These are phyloP conservation scores for Drosophila helvetica DNA, from an alignment of 2,888 invertebrate genomes.

Conservation along the genomic window DNA sequence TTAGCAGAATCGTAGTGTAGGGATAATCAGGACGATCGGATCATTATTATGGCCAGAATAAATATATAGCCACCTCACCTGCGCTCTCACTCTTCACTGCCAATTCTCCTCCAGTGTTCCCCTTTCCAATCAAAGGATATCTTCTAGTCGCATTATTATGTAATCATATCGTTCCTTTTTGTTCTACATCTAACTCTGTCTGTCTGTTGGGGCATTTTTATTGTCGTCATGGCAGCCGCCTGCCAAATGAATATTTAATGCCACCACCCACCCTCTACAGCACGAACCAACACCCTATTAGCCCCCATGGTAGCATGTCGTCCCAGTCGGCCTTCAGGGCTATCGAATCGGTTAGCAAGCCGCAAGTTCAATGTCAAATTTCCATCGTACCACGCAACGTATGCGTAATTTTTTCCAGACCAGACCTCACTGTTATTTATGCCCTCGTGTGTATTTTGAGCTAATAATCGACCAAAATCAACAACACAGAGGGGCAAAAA, in stretches of 20 bases:
- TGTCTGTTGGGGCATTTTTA: conserved; percentile 62
- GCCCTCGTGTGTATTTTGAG: conserved; percentile 28
- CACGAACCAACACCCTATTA: neutral
- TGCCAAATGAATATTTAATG: conserved; percentile 75
- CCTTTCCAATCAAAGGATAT: neutral
- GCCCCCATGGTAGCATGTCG: conserved; percentile 11
- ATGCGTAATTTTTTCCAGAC: conserved; percentile 39
- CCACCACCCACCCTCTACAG: conserved; percentile 1
- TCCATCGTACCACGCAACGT: conserved; percentile 30
- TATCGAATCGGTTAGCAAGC: conserved; percentile 55
- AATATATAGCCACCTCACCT: too few species aligned
- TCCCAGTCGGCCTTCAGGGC: conserved; percentile 50
- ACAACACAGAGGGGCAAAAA: conserved; percentile 10
- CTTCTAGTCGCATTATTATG: neutral
- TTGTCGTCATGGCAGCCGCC: conserved; percentile 63
- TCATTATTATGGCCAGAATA: too few species aligned
- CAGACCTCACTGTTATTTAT: conserved; percentile 30
- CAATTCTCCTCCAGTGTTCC: neutral
- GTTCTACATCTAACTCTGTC: neutral
- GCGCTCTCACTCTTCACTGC: neutral
- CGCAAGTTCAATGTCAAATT: conserved; percentile 74
- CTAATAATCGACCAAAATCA: conserved; percentile 39
- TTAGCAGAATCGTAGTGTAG: too few species aligned
- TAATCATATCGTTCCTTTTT: neutral
- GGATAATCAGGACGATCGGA: too few species aligned